Conservation (phyloP, 2,797 vertebrate species). For the Aeoliscus strigatus region DNA sequence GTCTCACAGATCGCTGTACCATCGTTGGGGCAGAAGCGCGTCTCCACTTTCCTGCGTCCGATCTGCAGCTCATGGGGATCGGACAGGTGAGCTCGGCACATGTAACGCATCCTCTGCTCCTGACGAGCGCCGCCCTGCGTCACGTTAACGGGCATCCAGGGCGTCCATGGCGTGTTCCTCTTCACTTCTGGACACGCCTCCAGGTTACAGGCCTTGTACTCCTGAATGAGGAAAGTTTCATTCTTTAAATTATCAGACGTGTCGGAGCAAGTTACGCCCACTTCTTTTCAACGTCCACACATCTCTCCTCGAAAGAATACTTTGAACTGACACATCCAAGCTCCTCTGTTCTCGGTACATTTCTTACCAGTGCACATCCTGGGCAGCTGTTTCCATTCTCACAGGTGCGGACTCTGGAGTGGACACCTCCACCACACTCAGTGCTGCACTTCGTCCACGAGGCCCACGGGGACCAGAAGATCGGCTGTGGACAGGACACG, state of each 20-base stretch:
- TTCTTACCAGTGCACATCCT: slow-evolving; percentile 86
- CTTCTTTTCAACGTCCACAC: too few relatives aligned
- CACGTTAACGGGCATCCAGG: slow-evolving; percentile 92
- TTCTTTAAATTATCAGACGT: too few relatives aligned
- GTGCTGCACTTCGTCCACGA: slow-evolving; percentile 89
- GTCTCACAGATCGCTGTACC: slow-evolving; percentile 86
- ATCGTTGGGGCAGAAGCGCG: slow-evolving; percentile 85
- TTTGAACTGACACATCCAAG: too few relatives aligned
- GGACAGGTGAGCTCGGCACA: slow-evolving; percentile 84
- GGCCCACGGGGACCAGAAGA: slow-evolving; percentile 88
- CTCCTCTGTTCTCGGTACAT: too few relatives aligned
- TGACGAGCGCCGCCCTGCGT: slow-evolving; percentile 86
- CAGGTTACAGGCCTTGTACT: slow-evolving; percentile 89
- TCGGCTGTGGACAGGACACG: slow-evolving; percentile 80
- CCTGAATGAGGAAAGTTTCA: slow-evolving; percentile 74
- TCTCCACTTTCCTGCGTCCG: slow-evolving; percentile 88
- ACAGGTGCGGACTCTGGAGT: slow-evolving; percentile 84
- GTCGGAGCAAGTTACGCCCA: too few relatives aligned
- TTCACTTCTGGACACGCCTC: slow-evolving; percentile 92
- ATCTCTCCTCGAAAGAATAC: too few relatives aligned
- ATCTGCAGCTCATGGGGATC: slow-evolving; percentile 91
- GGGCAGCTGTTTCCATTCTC: slow-evolving; percentile 88
- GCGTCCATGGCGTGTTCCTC: slow-evolving; percentile 94
- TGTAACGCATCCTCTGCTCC: slow-evolving; percentile 94
- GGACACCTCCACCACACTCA: slow-evolving; percentile 90